Conservation (phyloP, 2,113 vertebrate genomes). For the Mustelus asterias region DNA sequence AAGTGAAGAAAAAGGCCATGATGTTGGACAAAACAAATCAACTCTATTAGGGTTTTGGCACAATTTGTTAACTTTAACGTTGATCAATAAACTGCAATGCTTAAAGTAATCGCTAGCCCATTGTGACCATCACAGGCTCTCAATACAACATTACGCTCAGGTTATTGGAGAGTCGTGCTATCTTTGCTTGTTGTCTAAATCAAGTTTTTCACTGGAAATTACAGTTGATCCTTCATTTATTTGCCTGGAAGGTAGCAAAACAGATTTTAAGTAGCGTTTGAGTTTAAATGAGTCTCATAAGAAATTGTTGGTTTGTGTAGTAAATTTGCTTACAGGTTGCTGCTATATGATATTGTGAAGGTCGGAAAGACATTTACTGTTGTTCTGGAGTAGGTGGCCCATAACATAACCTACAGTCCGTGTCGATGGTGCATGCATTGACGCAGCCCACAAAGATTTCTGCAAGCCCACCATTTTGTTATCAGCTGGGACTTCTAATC, state of each 20-base stretch:
- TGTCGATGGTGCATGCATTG: no score
- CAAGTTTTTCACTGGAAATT: neutral
- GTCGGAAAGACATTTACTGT: neutral
- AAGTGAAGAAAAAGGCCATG: neutral
- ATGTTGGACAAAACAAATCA: neutral
- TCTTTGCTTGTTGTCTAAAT: neutral
- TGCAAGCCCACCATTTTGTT: neutral
- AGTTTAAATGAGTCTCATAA: neutral
- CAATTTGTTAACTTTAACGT: neutral
- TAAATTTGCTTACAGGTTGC: neutral
- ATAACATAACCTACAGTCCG: neutral
- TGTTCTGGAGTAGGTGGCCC: neutral
- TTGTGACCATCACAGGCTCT: neutral
- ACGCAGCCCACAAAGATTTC: neutral
- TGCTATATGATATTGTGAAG: neutral
- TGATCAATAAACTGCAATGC: conserved; percentile 7
- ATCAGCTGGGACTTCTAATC: neutral
- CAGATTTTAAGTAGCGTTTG: neutral
- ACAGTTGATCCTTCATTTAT: neutral
- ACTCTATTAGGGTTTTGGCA: neutral
- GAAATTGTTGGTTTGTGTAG: neutral
- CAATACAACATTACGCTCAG: neutral
- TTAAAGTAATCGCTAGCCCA: neutral
- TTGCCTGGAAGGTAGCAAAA: neutral
- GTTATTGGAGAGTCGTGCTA: neutral